Evolutionary conservation across 2,113 vertebrate genomes (phyloP).

Genomic region (rat (Rattus norvegicus)): DNA sequence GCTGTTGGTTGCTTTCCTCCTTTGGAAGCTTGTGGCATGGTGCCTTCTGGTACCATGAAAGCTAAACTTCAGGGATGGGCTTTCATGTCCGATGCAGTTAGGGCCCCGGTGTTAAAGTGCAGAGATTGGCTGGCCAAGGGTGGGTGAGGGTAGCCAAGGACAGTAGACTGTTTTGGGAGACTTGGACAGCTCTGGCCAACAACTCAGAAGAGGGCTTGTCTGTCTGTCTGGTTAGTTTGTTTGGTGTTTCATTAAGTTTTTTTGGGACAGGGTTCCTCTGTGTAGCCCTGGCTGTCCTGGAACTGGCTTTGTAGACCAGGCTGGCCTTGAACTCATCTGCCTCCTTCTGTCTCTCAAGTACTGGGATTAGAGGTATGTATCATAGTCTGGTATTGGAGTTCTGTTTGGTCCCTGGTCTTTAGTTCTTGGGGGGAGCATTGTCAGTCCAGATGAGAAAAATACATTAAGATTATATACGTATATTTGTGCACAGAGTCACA

Average conservation of each 20-base stretch:
- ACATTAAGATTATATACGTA: not conserved
- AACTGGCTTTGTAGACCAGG: not conserved
- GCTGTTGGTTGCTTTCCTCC: not conserved
- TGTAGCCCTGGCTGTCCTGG: not conserved
- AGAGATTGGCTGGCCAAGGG: not conserved
- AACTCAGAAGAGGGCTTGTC: not conserved
- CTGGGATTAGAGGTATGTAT: not conserved
- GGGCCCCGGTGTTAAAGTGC: not conserved
- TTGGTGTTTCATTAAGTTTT: not conserved
- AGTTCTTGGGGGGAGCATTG: not conserved
- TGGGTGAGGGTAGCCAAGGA: too few relatives aligned
- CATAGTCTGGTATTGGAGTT: not conserved
- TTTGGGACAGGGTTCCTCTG: not conserved
- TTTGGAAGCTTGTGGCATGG: not conserved
- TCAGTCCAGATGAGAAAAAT: not conserved
- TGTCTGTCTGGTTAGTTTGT: not conserved
- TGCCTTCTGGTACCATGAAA: not conserved
- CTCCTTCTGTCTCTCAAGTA: not conserved
- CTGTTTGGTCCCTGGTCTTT: not conserved
- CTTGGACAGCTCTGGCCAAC: not conserved
- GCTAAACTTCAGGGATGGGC: not conserved
- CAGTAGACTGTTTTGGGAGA: not conserved
- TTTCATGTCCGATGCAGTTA: not conserved
- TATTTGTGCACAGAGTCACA: not conserved
- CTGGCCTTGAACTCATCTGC: not conserved